These are phyloP conservation scores for Malurus elegans DNA, from an alignment of 2,113 vertebrate species.

Conservation along the genomic window DNA sequence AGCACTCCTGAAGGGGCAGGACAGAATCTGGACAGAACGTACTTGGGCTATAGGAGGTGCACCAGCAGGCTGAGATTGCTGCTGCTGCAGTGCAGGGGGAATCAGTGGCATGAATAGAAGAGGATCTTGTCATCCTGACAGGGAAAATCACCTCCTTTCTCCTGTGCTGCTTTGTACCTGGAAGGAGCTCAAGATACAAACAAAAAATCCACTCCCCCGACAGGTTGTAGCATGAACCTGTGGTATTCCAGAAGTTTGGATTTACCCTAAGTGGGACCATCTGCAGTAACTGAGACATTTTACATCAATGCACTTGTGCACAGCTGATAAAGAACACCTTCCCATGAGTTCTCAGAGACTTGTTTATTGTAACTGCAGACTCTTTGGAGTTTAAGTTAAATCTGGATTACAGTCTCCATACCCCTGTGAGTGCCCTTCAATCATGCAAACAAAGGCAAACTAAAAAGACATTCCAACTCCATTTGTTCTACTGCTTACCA, in stretches of 20 bases:
- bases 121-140: not conserved
- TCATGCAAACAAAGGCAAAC: not conserved
- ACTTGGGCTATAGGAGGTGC: fast-evolving
- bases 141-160: not conserved
- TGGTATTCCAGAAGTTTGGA: not conserved
- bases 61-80: not conserved
- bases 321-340: not conserved
- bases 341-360: fast-evolving
- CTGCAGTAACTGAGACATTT: not conserved
- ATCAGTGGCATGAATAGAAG: not conserved
- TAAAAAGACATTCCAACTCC: not conserved
- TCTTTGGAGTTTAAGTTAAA: not conserved
- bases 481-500: not conserved
- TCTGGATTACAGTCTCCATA: not conserved
- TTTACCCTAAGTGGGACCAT: not conserved
- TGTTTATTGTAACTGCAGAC: not conserved
- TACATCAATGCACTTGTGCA: not conserved
- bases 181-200: not conserved
- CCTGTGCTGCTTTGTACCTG: not conserved
- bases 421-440: not conserved
- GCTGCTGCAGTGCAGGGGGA: not conserved
- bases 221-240: not conserved
- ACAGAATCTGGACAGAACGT: fast-evolving
- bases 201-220: not conserved
- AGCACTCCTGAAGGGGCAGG: not conserved